Evolutionary conservation across 64 coral and sea anemone genomes (phyloP), one percentile per base, ranked within the genome.

Genomic region (Montipora foliosa): DNA sequence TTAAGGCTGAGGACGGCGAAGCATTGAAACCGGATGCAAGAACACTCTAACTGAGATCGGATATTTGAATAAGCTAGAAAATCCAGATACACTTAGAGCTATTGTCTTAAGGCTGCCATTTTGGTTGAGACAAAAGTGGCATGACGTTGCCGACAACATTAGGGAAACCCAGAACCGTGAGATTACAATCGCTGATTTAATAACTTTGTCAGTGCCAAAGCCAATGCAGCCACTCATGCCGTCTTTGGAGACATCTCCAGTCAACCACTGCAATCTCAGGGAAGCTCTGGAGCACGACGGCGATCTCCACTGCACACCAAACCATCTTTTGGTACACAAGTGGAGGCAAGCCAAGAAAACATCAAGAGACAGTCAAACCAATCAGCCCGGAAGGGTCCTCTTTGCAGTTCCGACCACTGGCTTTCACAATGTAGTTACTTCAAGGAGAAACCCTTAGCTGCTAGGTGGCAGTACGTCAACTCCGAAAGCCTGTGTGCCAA

Each of bases 241-340:
- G 60, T 90, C n/a, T 90, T 90, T 22, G 88, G 87, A 22, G 60
- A 89, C 21, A 46, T 89, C 0, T 29, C 88, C 76, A 78, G 76
- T 15, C 76, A 78, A 78, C 2, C 76, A 50, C 46, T 15, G 46
- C 76, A 49, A 19, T 19, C 76, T 78, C 76, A 78, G 64, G 64
- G 64, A 77, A 45, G 75, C 12, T 49, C 75, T 77, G 75, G 44
- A 77, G 75, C 46, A 77, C 47, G 75, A 47, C 75, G 75, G 1
- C 6, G 75, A 77, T 12, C 13, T 11, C 75, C 5, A 77, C 44
- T 12, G 46, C 44, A 2, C 44, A 48, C 15, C 6, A 77, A 17
- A 77, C 48, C 75, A 1, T 77, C 75, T 14, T 77, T 77, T 49
- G 75, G 5, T 49, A 77, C 75, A 77, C 29, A 77, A 6, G 46